A percentile compares a stretch with the other conserved stretches of the same genome.
phyloP scores from a whole-genome alignment of 2,113 vertebrate species.

The Heptranchias perlo region DNA sequence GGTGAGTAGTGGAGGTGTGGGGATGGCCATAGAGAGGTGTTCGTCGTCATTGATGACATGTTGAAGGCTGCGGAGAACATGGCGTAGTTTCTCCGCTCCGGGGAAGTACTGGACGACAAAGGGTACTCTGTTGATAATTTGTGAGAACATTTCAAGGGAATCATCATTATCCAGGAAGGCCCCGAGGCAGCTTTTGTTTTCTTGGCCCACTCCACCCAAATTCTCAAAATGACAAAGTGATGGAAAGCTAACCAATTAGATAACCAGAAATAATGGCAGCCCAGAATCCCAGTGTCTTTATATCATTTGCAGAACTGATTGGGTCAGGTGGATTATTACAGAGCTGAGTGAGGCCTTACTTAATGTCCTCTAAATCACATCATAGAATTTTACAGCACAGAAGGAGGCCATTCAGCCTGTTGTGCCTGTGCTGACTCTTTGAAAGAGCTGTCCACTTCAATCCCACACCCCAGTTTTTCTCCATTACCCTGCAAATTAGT shows the following conservation, averaged over 20 bases:
- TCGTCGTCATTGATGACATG: too few species aligned
- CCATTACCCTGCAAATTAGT: too few species aligned
- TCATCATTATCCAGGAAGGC: neutral
- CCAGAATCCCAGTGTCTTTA: neutral
- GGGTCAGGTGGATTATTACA: neutral
- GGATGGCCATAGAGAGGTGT: too few species aligned
- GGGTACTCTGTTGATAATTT: neutral
- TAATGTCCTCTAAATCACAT: neutral
- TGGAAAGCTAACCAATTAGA: neutral
- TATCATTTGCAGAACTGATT: neutral
- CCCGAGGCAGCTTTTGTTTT: neutral
- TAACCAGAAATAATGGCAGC: neutral
- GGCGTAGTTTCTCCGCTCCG: too few species aligned
- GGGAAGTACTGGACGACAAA: too few species aligned
- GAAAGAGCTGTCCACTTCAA: too few species aligned
- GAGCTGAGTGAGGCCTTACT: neutral
- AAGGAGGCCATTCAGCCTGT: too few species aligned
- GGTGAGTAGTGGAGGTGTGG: too few species aligned
- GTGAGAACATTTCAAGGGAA: neutral
- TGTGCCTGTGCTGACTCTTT: too few species aligned
- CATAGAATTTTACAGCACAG: too few species aligned
- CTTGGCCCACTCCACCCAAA: neutral
- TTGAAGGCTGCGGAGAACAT: too few species aligned
- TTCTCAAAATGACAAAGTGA: neutral
- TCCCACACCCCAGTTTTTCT: too few species aligned